A percentile compares a stretch with the other conserved stretches of the same genome.
These are phyloP conservation scores for Eublepharis macularius DNA, from an alignment of 2,113 vertebrate species.

Conservation along the genomic window DNA sequence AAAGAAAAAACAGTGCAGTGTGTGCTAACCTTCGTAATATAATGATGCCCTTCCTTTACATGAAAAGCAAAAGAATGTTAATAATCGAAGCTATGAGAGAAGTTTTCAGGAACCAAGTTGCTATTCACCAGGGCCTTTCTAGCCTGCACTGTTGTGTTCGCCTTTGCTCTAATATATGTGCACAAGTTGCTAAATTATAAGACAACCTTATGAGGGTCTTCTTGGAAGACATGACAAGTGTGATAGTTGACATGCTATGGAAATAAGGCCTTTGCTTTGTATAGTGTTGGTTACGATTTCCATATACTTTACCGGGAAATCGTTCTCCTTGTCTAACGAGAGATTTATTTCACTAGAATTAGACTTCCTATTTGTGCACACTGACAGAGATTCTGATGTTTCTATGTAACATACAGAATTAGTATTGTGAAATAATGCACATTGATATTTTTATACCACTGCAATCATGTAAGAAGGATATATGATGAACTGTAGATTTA, in stretches of 20 bases:
- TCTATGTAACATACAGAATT: neutral
- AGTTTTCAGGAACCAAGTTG: neutral
- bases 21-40: neutral
- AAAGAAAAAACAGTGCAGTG: constrained; percentile 2
- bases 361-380: neutral
- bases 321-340: neutral
- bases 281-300: neutral
- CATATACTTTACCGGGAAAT: neutral
- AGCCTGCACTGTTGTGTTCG: neutral
- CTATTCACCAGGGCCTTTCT: neutral
- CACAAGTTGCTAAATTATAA: constrained; percentile 10
- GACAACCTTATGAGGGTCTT: neutral
- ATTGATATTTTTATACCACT: constrained; percentile 13
- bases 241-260: neutral
- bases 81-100: neutral
- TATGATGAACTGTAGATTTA: neutral
- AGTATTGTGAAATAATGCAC: constrained; percentile 3
- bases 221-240: constrained; percentile 7
- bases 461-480: neutral
- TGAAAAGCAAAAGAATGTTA: neutral
- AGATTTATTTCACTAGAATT: neutral
- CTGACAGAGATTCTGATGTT: accelerated
- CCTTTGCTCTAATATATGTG: neutral
- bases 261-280: neutral
- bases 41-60: neutral